These are phyloP conservation scores for Anarrhichthys ocellatus DNA, from an alignment of 2,113 vertebrate genomes.

Conservation along the genomic window DNA sequence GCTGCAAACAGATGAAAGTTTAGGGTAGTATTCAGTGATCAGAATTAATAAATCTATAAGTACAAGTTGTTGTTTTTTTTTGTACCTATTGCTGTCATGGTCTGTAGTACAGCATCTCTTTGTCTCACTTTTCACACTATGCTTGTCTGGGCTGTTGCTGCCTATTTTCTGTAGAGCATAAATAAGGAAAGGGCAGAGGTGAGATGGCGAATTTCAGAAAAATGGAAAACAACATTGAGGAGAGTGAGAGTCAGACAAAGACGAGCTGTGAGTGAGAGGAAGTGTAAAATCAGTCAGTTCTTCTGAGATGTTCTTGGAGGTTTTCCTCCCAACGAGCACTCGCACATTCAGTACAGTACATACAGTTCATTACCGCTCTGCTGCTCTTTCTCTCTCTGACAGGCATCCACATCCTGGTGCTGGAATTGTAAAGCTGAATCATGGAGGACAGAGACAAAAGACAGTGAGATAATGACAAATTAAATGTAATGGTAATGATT, in stretches of 20 bases:
- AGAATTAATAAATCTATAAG: neutral
- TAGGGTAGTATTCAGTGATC: neutral
- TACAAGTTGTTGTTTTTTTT: neutral
- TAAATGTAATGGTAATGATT: neutral
- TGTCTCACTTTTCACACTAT: neutral
- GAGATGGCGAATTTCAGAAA: neutral
- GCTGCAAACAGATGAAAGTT: neutral
- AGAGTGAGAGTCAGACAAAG: conserved; percentile 1
- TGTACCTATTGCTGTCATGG: neutral
- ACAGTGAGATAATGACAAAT: conserved; percentile 4
- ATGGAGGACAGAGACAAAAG: neutral
- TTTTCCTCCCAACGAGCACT: neutral
- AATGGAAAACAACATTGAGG: conserved; percentile 24
- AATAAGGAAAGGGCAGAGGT: conserved; percentile 14
- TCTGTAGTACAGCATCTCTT: neutral
- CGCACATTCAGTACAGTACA: neutral
- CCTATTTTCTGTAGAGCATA: neutral
- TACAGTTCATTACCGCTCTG: conserved; percentile 10
- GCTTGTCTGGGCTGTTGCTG: neutral
- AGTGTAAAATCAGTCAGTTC: conserved; percentile 5
- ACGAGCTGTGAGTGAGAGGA: neutral
- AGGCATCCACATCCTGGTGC: neutral
- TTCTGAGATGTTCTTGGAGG: neutral
- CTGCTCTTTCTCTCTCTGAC: neutral
- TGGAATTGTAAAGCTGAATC: neutral